Evolutionary conservation across 2,888 invertebrate species (phyloP).

Genomic region (Mimachlamys varia): DNA sequence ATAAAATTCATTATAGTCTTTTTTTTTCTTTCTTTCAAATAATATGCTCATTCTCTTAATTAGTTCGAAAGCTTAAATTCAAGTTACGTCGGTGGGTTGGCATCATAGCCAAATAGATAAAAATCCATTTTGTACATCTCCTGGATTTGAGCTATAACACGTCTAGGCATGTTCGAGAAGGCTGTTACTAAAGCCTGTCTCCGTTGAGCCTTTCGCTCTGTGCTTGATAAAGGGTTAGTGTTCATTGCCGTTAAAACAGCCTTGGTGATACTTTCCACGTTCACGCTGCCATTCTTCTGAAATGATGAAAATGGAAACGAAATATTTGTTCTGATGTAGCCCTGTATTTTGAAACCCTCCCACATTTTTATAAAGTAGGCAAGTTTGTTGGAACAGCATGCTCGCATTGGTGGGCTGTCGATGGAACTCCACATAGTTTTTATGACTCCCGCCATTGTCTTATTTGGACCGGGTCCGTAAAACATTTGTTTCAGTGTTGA

Average conservation of each 20-base stretch:
- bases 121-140: conserved; percentile 7
- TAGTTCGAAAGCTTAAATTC: no score
- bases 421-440: neutral
- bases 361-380: neutral
- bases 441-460: neutral
- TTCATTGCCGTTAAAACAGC: neutral
- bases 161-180: neutral
- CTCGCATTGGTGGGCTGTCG: neutral
- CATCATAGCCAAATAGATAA: neutral
- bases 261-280: neutral
- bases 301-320: neutral
- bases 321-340: neutral
- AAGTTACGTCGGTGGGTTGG: neutral
- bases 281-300: neutral
- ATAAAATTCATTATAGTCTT: no score
- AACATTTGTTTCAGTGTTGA: neutral
- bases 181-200: neutral
- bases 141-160: neutral
- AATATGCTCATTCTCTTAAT: no score
- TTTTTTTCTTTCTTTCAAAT: no score
- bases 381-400: neutral
- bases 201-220: neutral
- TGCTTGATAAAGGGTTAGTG: neutral
- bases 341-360: conserved; percentile 13
- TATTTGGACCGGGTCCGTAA: neutral